These are phyloP conservation scores for Ischnus inquisitorius DNA, from an alignment of 2,888 invertebrate species.

Conservation along the genomic window DNA sequence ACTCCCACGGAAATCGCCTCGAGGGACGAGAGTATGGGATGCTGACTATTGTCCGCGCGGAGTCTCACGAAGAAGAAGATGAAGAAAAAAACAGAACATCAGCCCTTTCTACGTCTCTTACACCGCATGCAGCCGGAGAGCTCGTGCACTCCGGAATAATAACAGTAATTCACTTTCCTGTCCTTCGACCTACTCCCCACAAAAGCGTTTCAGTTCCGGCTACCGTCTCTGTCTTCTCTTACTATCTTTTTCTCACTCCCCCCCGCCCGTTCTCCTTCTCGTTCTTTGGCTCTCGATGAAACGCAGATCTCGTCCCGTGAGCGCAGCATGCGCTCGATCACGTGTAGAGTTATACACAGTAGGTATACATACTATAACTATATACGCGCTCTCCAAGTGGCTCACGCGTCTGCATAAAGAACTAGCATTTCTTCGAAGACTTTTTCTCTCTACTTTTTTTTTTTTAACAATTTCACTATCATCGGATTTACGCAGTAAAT, in stretches of 20 bases:
- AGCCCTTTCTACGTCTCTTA: constrained; percentile 55
- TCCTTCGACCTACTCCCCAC: constrained; percentile 77
- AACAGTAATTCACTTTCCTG: constrained; percentile 78
- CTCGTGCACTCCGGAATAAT: constrained; percentile 58
- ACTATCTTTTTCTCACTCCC: constrained; percentile 14
- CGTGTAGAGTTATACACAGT: constrained; percentile 44
- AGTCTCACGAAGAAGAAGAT: not conserved
- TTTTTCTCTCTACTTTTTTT: constrained; percentile 46
- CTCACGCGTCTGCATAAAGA: constrained; percentile 66
- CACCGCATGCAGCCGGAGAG: constrained; percentile 30
- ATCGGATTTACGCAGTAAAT: not conserved
- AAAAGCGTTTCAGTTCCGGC: constrained; percentile 79
- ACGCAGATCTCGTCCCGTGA: constrained; percentile 67
- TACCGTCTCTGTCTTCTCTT: constrained; percentile 65
- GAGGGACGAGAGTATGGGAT: not conserved
- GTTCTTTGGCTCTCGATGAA: constrained; percentile 64
- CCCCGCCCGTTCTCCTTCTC: constrained; percentile 42
- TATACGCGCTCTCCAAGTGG: constrained; percentile 59
- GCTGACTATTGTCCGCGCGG: not conserved
- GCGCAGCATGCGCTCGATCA: constrained; percentile 52
- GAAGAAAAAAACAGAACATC: constrained; percentile 13
- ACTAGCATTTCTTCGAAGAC: constrained; percentile 53
- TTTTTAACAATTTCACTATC: not conserved
- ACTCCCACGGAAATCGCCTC: not conserved
- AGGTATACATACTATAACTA: constrained; percentile 19